Evolutionary conservation across 1,140 invertebrate species (phyloP).

Genomic region (Caerostris extrusa): DNA sequence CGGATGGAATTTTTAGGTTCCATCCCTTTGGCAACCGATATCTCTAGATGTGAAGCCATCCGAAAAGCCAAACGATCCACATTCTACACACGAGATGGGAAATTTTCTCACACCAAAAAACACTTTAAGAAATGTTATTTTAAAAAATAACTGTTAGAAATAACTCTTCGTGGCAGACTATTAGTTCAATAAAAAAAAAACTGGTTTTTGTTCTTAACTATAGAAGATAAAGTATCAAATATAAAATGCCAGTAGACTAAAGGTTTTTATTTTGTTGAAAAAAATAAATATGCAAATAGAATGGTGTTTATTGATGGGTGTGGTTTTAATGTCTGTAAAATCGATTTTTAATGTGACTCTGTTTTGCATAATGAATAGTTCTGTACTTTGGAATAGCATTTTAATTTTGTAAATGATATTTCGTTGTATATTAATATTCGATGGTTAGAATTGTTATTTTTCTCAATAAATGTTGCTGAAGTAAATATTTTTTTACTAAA

Average conservation of each 20-base stretch:
- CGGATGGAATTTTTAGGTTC: not conserved
- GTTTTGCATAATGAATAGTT: not conserved
- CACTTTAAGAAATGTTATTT: not conserved
- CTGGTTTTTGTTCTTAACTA: not conserved
- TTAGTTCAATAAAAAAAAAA: not conserved
- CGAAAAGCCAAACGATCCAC: conserved; percentile 19
- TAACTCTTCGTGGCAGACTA: not conserved
- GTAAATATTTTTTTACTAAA: too few relatives aligned
- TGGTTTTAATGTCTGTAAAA: not conserved
- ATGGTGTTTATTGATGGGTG: not conserved
- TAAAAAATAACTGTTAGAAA: not conserved
- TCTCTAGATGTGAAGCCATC: conserved; percentile 41
- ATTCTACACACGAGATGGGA: not conserved
- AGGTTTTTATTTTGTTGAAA: too few relatives aligned
- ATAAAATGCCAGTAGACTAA: too few relatives aligned
- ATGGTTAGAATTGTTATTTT: too few relatives aligned
- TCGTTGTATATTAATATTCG: too few relatives aligned
- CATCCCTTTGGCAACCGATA: conserved; percentile 24
- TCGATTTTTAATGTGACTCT: not conserved
- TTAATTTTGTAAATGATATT: too few relatives aligned
- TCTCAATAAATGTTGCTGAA: too few relatives aligned
- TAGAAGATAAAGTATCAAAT: too few relatives aligned
- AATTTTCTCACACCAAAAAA: not conserved
- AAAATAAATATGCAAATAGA: not conserved
- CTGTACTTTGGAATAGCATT: too few relatives aligned